Conservation (phyloP, 92 coral and sea anemone genomes). For the Anthopleura xanthogrammica region DNA sequence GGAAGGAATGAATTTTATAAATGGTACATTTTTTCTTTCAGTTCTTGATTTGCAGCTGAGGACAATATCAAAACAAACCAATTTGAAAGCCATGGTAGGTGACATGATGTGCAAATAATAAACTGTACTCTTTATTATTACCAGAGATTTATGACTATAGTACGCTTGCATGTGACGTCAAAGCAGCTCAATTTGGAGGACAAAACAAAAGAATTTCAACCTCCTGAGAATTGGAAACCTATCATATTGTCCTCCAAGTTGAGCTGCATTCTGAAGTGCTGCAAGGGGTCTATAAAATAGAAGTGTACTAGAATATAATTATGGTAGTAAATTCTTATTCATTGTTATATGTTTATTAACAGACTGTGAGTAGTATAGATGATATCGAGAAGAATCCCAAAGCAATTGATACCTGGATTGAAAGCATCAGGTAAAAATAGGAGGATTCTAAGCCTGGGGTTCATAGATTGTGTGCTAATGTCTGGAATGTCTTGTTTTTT, state of each 20-base stretch:
- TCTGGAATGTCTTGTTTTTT: conserved; percentile 11
- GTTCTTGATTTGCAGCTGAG: conserved; percentile 92
- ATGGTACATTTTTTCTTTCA: conserved; percentile 15
- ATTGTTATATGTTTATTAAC: not conserved
- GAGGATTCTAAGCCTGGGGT: not conserved
- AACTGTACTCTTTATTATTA: not conserved
- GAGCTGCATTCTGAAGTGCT: no score
- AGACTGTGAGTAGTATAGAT: conserved; percentile 93
- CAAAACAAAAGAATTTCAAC: no score
- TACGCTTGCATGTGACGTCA: no score
- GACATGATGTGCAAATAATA: not conserved
- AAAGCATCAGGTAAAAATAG: conserved; percentile 76
- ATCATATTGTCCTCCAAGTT: no score
- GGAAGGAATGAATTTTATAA: no score
- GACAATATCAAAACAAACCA: conserved; percentile 94
- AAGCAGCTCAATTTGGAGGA: no score
- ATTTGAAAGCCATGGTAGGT: conserved; percentile 92
- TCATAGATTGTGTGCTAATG: not conserved
- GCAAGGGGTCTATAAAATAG: no score
- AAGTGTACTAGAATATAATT: no score
- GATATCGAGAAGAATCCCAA: conserved; percentile 96
- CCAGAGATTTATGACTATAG: not conserved
- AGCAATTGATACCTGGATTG: conserved; percentile 96
- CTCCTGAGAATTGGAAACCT: no score
- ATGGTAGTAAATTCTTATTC: no score